Conservation (phyloP, 2,797 vertebrate genomes). For the Rhinichthys osculus region DNA sequence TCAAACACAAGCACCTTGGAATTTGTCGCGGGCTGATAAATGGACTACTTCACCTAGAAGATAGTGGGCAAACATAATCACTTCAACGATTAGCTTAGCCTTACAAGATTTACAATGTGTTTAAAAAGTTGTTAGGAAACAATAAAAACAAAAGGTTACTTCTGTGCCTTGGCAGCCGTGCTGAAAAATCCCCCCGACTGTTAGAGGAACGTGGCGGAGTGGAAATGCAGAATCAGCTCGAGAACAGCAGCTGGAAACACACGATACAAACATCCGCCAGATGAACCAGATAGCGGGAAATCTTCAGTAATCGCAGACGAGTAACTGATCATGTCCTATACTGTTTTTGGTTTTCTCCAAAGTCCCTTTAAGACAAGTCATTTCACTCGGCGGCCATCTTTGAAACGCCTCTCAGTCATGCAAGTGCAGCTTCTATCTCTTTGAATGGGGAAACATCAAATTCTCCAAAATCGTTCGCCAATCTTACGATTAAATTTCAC, state of each 20-base stretch:
- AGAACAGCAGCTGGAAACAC: neutral
- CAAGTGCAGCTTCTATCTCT: too few species aligned
- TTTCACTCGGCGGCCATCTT: too few species aligned
- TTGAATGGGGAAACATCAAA: too few species aligned
- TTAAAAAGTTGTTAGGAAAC: conserved; percentile 46
- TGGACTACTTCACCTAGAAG: conserved; percentile 43
- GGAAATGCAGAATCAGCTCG: neutral
- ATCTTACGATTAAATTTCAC: too few species aligned
- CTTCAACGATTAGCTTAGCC: conserved; percentile 32
- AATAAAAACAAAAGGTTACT: conserved; percentile 33
- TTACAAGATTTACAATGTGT: conserved; percentile 15
- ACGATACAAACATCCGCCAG: neutral
- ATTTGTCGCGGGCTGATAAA: conserved; percentile 53
- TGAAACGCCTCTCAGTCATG: too few species aligned
- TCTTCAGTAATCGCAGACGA: neutral
- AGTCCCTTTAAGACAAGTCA: too few species aligned
- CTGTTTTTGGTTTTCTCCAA: neutral
- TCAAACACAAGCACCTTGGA: conserved; percentile 52
- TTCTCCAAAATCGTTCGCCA: too few species aligned
- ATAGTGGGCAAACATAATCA: conserved; percentile 51
- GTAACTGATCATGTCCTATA: neutral
- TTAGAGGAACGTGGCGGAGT: neutral
- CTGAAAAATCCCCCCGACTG: neutral
- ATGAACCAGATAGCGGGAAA: neutral
- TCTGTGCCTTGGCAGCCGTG: neutral